Evolutionary conservation across 35 echinoderm and acorn worm species (phyloP).

Genomic region (Acanthaster planci): DNA sequence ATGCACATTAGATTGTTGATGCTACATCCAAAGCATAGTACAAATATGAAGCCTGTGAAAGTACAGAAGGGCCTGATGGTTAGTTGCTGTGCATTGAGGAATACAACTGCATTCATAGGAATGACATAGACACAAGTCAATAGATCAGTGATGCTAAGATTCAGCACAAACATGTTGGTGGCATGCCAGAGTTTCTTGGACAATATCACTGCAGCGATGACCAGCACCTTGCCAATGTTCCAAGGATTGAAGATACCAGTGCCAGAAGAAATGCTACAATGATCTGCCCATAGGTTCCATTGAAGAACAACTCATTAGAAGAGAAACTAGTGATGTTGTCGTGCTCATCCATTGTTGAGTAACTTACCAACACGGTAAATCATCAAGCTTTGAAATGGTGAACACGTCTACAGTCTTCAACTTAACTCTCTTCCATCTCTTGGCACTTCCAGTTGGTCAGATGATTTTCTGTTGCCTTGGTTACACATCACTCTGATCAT

Average conservation of each 20-base stretch:
- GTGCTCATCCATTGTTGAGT: neutral
- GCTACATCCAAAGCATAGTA: slow-evolving; percentile 55
- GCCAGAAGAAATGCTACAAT: neutral
- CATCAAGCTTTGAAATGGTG: too few relatives aligned
- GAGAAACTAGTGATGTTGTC: too few relatives aligned
- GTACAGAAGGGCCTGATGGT: slow-evolving; percentile 38
- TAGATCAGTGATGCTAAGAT: slow-evolving; percentile 54
- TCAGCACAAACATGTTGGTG: slow-evolving; percentile 63
- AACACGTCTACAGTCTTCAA: too few relatives aligned
- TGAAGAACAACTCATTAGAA: neutral
- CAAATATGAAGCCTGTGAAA: slow-evolving; percentile 25
- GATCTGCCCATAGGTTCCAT: neutral
- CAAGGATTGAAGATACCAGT: slow-evolving; percentile 28
- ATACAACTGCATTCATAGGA: slow-evolving; percentile 37
- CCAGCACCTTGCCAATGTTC: slow-evolving; percentile 50
- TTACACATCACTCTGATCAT: too few relatives aligned
- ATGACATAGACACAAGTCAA: slow-evolving; percentile 32
- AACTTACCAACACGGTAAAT: too few relatives aligned
- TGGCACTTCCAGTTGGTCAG: too few relatives aligned
- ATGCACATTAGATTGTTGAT: slow-evolving; percentile 50
- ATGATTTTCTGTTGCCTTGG: too few relatives aligned
- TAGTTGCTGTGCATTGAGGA: slow-evolving; percentile 14
- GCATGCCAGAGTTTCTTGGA: slow-evolving; percentile 52
- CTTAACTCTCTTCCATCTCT: too few relatives aligned
- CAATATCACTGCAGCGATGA: slow-evolving; percentile 55